Evolutionary conservation across 2,113 vertebrate genomes (phyloP), one percentile per base, ranked within the genome.

Genomic region (Vidua macroura): DNA sequence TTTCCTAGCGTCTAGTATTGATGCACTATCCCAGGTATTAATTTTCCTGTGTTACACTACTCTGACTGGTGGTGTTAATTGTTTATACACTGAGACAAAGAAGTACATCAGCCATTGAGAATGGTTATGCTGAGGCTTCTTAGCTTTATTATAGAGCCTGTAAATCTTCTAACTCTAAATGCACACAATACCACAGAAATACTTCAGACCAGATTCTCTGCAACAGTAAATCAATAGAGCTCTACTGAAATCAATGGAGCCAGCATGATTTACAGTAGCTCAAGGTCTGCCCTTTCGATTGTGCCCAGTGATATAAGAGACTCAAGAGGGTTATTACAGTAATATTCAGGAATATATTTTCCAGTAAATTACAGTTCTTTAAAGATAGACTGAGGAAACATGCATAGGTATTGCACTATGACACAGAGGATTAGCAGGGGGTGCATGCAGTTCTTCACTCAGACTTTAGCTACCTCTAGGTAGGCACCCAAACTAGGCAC

Each of bases 331-430:
- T 94, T 93, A 94, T 96, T 96, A 94, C 72, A 90, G 88, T 92
- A 93, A 96, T 96, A 95, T 92, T 94, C 52, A 81, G 76, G 59
- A 93, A 96, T 90, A 88, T 78, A 70, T 94, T 96, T 96, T 92
- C 88, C 83, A 74, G 79, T 90, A 95, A 93, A 95, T 92, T 94
- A 86, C 35, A 81, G 55, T 86, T 86, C 88, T 93, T 95, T 90
- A 93, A 81, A 93, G 39, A 86, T 6, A 92, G 55, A 75, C n/a
- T 30, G 66, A 81, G 72, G 46, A 94, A 95, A 92, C 72, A 77
- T 41, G 43, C 51, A 66, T 25, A 39, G 20, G 35, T 39, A 24
- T 33, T 49, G 74, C 43, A 31, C 48, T 69, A 3, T 66, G 51
- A n/a, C 27, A 49, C 15, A 62, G 16, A 90, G 19, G 55, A 77